phyloP scores from a whole-genome alignment of 2,113 vertebrate genomes.

The Tautogolabrus adspersus region DNA sequence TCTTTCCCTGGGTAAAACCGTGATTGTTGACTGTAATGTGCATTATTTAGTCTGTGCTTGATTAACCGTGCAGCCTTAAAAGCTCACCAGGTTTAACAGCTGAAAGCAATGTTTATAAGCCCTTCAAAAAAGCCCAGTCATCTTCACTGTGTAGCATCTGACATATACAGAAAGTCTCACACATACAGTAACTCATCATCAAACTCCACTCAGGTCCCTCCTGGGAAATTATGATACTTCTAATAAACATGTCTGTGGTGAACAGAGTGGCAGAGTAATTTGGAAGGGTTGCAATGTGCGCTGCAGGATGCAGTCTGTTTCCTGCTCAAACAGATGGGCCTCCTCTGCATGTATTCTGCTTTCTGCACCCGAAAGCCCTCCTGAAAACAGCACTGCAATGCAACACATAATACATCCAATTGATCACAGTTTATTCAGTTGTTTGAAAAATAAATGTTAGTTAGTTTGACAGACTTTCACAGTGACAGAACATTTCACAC shows the following conservation, averaged over 20 bases:
- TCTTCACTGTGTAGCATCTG: not conserved
- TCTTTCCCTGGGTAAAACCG: not conserved
- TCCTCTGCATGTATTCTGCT: slow-evolving; percentile 59
- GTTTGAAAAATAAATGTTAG: not conserved
- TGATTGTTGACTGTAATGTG: not conserved
- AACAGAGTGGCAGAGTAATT: slow-evolving; percentile 63
- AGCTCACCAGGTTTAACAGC: not conserved
- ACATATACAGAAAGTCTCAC: not conserved
- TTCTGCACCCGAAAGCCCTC: slow-evolving; percentile 47
- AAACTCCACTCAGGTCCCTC: slow-evolving; percentile 43
- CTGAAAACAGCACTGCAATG: slow-evolving; percentile 34
- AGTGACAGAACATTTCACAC: not conserved
- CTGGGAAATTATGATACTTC: slow-evolving; percentile 46
- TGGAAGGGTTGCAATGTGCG: slow-evolving; percentile 63
- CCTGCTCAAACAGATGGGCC: slow-evolving; percentile 83
- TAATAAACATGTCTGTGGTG: slow-evolving; percentile 60
- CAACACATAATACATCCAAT: not conserved
- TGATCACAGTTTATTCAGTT: slow-evolving; percentile 22
- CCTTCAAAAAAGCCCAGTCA: slow-evolving; percentile 32
- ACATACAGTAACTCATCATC: slow-evolving; percentile 37
- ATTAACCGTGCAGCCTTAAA: not conserved
- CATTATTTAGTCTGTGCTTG: no score
- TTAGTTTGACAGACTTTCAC: not conserved
- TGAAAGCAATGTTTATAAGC: slow-evolving; percentile 3
- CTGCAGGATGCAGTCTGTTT: slow-evolving; percentile 84